Base-by-base conservation (phyloP, 2,888 invertebrate genomes). In the Caenorhabditis sp. region DNA sequence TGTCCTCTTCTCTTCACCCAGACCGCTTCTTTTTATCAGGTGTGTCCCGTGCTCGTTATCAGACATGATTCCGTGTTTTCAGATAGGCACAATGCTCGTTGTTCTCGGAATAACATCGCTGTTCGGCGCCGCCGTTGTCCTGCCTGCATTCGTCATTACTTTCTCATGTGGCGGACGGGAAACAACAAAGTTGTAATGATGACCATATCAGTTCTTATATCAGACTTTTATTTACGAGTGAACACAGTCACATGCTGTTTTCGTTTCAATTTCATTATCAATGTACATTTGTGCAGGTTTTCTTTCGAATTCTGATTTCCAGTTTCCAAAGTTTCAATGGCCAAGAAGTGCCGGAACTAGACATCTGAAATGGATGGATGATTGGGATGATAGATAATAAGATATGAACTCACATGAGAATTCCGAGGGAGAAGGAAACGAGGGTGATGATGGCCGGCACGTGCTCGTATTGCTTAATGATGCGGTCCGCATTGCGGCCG, bases 61-160 rank as follows among this genome's bases (percentile, higher is more conserved):
- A n/a, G n/a, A n/a, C n/a, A n/a, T 40, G 9, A 35, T 55, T 18
- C 28, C 51, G 62, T 60, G 72, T 18, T 68, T 68, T 65, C 79
- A 85, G 81, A 78, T 83, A 22, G 85, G 85, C 35, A 68, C 82
- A 56, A 85, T 85, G 85, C 58, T 85, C 26, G 61, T 82, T n/a
- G 65, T 80, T 28, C 82, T 85, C 8, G 82, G 83, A 24, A 32
- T 74, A 15, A 80, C 71, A 13, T 85, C 85, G 5, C 51, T 85
- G 11, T 61, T 77, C 44, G 83, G 85, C 15, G 79, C 85, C 18
- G 13, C 78, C 2, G 51, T 85, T 28, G 71, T 85, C 6, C 44
- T 85, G 13, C 85, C 85, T 0, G 60, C 85, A 2, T 80, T 74
- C 51, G 56, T 80, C 26, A 61, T 68, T 40, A 24, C 62, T 1